These are phyloP conservation scores for Toxotes chatareus DNA, from an alignment of 2,113 vertebrate species.

Conservation along the genomic window DNA sequence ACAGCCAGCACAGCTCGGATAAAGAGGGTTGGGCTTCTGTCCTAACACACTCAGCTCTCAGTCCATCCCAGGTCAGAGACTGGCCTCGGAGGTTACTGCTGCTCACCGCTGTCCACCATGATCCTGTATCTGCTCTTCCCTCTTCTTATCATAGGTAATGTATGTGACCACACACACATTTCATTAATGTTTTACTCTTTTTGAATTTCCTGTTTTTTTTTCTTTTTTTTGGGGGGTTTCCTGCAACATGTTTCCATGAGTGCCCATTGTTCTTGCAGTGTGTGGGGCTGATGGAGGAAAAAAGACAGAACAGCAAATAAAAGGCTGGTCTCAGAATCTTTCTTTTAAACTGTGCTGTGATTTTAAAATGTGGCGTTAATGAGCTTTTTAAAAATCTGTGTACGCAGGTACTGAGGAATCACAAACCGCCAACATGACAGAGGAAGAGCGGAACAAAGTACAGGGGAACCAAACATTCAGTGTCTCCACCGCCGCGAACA, in stretches of 20 bases:
- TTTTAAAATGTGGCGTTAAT: not conserved
- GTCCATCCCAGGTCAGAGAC: conserved; percentile 15
- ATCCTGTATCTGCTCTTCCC: conserved; percentile 46
- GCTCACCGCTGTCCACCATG: conserved; percentile 45
- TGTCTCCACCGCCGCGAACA: not conserved
- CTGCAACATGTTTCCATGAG: not conserved
- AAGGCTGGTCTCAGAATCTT: not conserved
- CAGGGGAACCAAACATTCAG: conserved; percentile 21
- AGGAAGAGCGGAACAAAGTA: not conserved
- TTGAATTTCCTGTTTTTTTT: conserved; percentile 50
- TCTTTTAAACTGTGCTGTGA: too few relatives aligned
- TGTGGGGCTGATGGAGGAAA: not conserved
- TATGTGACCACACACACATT: not conserved
- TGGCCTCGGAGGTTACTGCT: not conserved
- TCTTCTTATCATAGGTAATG: conserved; percentile 48
- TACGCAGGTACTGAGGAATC: conserved; percentile 43
- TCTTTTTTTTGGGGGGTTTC: not conserved
- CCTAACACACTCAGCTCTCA: conserved; percentile 9
- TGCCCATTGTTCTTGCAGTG: conserved; percentile 7
- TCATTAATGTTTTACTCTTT: not conserved
- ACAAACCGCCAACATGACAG: conserved; percentile 25
- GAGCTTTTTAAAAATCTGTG: not conserved
- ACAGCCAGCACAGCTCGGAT: not conserved
- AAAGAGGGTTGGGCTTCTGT: conserved; percentile 61
- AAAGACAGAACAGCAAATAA: not conserved